These are phyloP conservation scores for Prunella himalayana DNA, from an alignment of 2,113 vertebrate genomes.

Conservation along the genomic window DNA sequence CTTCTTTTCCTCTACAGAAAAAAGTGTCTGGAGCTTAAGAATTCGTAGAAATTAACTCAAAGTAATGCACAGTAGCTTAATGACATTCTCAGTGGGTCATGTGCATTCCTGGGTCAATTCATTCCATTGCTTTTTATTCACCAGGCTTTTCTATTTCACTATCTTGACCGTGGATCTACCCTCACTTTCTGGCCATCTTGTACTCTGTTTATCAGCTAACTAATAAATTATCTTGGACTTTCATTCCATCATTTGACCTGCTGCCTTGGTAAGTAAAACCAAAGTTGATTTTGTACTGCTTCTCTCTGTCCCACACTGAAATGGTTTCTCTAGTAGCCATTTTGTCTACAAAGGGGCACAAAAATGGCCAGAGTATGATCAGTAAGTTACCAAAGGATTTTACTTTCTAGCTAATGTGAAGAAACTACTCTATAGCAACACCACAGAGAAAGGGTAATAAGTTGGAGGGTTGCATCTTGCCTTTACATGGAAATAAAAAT, in stretches of 20 bases:
- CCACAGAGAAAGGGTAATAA: background rate
- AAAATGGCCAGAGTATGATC: background rate
- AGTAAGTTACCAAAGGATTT: background rate
- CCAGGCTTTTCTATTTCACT: background rate
- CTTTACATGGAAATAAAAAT: background rate
- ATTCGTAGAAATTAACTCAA: background rate
- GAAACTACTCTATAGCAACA: background rate
- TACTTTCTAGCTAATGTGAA: background rate
- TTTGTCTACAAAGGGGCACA: background rate
- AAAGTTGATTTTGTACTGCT: background rate
- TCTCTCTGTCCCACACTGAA: background rate
- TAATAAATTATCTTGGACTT: background rate
- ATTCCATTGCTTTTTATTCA: background rate
- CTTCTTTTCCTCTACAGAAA: background rate
- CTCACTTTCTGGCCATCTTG: background rate
- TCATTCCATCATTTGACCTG: background rate
- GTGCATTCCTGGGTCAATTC: background rate
- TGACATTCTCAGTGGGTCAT: background rate
- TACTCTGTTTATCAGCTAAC: background rate
- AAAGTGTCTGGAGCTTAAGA: background rate
- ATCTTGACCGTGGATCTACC: accelerated
- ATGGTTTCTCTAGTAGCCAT: background rate
- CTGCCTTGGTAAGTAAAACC: background rate
- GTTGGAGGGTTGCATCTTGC: background rate
- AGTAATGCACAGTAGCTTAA: background rate